Evolutionary conservation across 1,140 invertebrate species (phyloP), one percentile per base, ranked within the genome.

Genomic region (Tribolium madens): DNA sequence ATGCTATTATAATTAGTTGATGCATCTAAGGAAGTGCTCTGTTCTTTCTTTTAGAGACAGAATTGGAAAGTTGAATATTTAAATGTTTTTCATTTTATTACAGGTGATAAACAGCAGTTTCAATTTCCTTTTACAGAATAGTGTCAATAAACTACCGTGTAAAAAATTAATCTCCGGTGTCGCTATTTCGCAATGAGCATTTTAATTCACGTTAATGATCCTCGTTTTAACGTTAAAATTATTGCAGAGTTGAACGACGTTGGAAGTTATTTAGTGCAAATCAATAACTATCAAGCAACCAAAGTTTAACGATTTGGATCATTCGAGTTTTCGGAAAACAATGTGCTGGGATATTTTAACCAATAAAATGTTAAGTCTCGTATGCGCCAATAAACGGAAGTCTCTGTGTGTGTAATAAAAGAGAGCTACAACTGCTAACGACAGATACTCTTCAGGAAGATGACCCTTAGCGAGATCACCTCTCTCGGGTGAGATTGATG

Each of bases 391-490:
- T 64, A 64, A 64, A 31, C 26, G 57, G 31, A 64, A 33, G n/a
- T 12, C 57, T 33, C 13, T 33, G 13, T 57, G 18, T 4, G 57
- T 64, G 57, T 64, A 64, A 64, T 64, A 64, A 64, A 64, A 64
- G 57, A 12, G 57, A 26, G n/a, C 36, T 64, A 33, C 57, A 33
- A 64, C 57, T 64, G 57, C 57, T 64, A 64, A 64, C 57, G 57
- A 64, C 57, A 64, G 57, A 64, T 26, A 64, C 57, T 64, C 57
- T 64, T 64, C 57, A 14, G 10, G 17, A 64, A 36, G 57, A 64
- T 64, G 57, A 64, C 57, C 57, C 57, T 64, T 64, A 12, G 18
- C 57, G n/a, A 64, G 57, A 64, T 64, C 57, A 64, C 57, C 57
- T 64, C 57, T 64, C 57, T 13, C 7, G 57, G 57, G 21, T 42